Evolutionary conservation across 2,797 vertebrate genomes (phyloP).

Genomic region (Microctenopoma lineatum): DNA sequence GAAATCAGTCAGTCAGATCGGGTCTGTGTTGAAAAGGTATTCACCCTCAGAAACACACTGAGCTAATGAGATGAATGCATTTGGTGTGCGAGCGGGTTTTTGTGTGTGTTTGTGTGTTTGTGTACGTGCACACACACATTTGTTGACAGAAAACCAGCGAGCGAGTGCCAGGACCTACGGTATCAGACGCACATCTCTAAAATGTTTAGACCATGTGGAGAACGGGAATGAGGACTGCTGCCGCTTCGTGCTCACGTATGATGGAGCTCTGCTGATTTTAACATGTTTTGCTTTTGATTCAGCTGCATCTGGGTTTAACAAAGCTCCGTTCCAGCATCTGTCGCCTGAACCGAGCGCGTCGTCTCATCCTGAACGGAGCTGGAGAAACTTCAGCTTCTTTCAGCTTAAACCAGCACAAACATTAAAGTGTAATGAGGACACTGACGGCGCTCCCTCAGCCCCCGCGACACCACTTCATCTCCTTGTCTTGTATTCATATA

Average conservation of each 20-base stretch:
- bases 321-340: neutral
- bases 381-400: no score
- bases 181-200: neutral
- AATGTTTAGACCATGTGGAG: neutral
- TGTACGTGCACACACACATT: neutral
- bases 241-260: neutral
- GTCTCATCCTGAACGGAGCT: neutral
- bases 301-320: constrained; percentile 17
- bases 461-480: constrained; percentile 42
- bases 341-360: neutral
- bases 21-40: constrained; percentile 38
- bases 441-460: constrained; percentile 6
- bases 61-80: constrained; percentile 31
- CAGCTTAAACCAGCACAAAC: neutral
- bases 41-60: constrained; percentile 26
- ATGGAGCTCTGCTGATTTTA: constrained; percentile 18
- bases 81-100: constrained; percentile 13
- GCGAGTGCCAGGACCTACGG: neutral
- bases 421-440: no score
- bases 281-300: neutral
- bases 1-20: constrained; percentile 47
- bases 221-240: neutral
- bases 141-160: no score
- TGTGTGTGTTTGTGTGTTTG: constrained; percentile 5
- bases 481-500: constrained; percentile 58